A percentile compares a stretch with the other conserved stretches of the same genome.
Conservation (phyloP, 2,797 vertebrate species). For the Falco concolor region DNA sequence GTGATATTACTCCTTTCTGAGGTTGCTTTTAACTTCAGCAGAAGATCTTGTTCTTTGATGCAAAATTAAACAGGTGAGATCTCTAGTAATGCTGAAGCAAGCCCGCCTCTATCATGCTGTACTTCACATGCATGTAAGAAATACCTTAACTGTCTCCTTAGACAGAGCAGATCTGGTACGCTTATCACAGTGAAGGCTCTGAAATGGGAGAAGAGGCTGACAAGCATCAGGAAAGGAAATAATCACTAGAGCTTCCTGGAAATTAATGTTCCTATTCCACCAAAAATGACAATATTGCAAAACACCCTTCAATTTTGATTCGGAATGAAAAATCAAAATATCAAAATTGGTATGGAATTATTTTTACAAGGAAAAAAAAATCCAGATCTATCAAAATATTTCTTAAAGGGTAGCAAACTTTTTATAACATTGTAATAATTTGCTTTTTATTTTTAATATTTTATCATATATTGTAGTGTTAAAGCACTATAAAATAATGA, state of each 20-base stretch:
- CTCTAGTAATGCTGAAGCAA: not conserved
- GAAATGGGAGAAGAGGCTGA: not conserved
- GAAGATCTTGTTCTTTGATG: not conserved
- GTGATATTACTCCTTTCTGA: not conserved
- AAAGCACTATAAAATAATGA: not conserved
- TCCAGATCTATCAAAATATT: not conserved
- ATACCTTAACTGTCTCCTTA: not conserved
- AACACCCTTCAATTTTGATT: not conserved
- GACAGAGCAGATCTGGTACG: not conserved
- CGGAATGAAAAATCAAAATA: not conserved
- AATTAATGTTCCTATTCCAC: not conserved
- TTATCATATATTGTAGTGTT: not conserved
- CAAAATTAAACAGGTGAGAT: not conserved
- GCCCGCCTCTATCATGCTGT: not conserved
- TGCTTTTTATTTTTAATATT: not conserved
- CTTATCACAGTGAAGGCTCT: not conserved
- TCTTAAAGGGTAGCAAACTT: not conserved
- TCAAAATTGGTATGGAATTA: not conserved
- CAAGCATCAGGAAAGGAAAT: not conserved
- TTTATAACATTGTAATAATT: not conserved
- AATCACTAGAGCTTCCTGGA: not conserved
- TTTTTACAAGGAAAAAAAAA: not conserved
- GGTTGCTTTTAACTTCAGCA: not conserved
- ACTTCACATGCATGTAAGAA: not conserved
- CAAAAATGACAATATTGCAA: not conserved